These are phyloP conservation scores for Hylaeus volcanicus DNA, from an alignment of 1,140 invertebrate genomes.

Conservation along the genomic window DNA sequence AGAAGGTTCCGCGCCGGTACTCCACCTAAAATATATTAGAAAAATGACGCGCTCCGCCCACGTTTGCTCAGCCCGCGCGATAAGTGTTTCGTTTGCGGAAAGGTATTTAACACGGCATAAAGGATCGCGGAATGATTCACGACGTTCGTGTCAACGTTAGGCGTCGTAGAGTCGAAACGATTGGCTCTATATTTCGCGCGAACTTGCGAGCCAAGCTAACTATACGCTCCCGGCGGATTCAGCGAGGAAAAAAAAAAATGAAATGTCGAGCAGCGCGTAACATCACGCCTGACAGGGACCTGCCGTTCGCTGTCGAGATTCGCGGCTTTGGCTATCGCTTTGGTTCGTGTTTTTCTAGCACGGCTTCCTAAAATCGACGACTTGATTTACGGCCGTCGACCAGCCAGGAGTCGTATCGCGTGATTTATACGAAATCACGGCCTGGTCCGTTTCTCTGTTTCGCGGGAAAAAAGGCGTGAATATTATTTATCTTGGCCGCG, in stretches of 20 bases:
- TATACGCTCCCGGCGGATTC: neutral
- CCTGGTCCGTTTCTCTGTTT: neutral
- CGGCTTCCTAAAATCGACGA: neutral
- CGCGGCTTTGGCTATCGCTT: neutral
- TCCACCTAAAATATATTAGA: no score
- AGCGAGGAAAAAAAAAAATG: neutral
- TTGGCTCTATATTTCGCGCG: neutral
- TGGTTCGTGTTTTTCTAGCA: neutral
- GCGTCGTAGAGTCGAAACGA: neutral
- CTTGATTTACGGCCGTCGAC: neutral
- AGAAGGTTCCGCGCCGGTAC: no score
- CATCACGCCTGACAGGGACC: neutral
- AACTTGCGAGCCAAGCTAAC: neutral
- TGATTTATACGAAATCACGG: conserved; percentile 23
- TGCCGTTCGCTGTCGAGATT: conserved; percentile 2
- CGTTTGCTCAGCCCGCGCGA: neutral
- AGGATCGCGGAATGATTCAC: no score
- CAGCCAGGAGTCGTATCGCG: neutral
- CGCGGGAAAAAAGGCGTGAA: no score
- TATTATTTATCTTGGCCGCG: conserved; percentile 13
- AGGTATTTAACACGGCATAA: neutral
- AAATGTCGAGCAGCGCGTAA: neutral
- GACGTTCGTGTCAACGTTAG: neutral
- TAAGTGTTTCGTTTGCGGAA: neutral
- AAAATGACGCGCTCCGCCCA: no score